Base-by-base conservation (phyloP, 2,888 invertebrate genomes). In the Macrosoma leucophasiata region DNA sequence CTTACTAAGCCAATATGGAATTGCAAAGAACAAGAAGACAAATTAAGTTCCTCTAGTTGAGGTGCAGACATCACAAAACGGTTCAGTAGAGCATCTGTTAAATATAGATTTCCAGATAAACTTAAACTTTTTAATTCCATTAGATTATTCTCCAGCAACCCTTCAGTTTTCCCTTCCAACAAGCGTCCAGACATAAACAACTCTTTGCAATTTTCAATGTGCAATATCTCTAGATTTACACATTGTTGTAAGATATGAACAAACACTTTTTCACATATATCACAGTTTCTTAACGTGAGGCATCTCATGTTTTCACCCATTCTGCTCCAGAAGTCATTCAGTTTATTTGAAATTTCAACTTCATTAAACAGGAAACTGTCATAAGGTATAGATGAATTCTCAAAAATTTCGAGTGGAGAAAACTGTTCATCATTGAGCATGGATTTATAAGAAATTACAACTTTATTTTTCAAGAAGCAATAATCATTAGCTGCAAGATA, bases 141-240 rank as follows among this genome's bases (percentile, higher is more conserved):
- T 11, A 88, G 72, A 29, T 73, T 79, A 18, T 75, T 60, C 8
- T 74, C 61, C 26, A 74, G 54, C 20, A 85, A 68, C 1, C 86
- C 76, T 46, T 90, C 89, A 7, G 84, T 73, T 28, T 86, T 75
- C 15, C 86, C 85, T 51, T 89, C 89, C 21, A 92, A 60, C 21
- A 92, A 72, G 8, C 88, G 84, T 2, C 92, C 92, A 2, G 91
- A 89, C 90, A 93, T 92, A 42, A 92, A 89, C 11, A 92, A 74
- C 36, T 90, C 90, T 51, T 90, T 87, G 51, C 91, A 92, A 33
- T 86, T 85, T 42, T 87, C 85, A 30, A 92, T 82, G 27, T 86
- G 86, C 10, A 93, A 70, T 31, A 71, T 63, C 52, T 85, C 82
- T 35, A 93, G 66, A 51, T 86, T 86, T 10, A 70, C 71, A 51